These are phyloP conservation scores for Ricordea florida DNA, from an alignment of 92 coral and sea anemone genomes.

Conservation along the genomic window DNA sequence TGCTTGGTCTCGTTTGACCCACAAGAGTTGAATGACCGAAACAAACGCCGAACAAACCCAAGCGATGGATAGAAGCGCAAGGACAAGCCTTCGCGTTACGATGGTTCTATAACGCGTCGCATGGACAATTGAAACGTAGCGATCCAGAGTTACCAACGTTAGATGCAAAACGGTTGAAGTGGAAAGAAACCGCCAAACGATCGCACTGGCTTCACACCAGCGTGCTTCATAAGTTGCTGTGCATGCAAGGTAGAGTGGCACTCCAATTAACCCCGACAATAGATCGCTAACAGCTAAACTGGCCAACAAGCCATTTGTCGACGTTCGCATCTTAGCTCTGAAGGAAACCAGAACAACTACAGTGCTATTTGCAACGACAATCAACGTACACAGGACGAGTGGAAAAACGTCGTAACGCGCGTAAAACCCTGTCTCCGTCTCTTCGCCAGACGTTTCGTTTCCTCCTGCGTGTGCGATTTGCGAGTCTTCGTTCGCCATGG, in stretches of 20 bases:
- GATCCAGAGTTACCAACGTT: conserved; percentile 40
- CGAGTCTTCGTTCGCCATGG: not conserved
- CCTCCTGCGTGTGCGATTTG: no score
- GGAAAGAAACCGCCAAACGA: conserved; percentile 57
- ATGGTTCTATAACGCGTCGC: conserved; percentile 9
- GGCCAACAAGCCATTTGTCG: conserved; percentile 39
- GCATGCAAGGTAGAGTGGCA: conserved; percentile 57
- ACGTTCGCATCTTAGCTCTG: conserved; percentile 20
- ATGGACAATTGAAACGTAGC: conserved; percentile 49
- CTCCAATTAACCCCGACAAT: conserved; percentile 50
- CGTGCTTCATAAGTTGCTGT: conserved; percentile 5
- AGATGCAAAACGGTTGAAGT: conserved; percentile 61
- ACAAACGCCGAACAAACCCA: conserved; percentile 3
- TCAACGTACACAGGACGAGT: conserved; percentile 19
- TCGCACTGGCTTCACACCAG: conserved; percentile 32
- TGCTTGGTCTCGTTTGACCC: conserved; percentile 12
- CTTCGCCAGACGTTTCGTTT: not conserved
- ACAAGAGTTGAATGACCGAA: conserved; percentile 7
- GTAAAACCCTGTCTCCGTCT: conserved; percentile 15
- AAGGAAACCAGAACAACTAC: conserved; percentile 9
- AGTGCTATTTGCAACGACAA: conserved; percentile 17
- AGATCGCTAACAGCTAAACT: conserved; percentile 61
- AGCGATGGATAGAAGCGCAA: not conserved
- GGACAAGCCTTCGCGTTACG: not conserved
- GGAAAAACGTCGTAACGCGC: conserved; percentile 61